Evolutionary conservation across 2,888 invertebrate genomes (phyloP), one percentile per base, ranked within the genome.

Genomic region (Timandra comae): DNA sequence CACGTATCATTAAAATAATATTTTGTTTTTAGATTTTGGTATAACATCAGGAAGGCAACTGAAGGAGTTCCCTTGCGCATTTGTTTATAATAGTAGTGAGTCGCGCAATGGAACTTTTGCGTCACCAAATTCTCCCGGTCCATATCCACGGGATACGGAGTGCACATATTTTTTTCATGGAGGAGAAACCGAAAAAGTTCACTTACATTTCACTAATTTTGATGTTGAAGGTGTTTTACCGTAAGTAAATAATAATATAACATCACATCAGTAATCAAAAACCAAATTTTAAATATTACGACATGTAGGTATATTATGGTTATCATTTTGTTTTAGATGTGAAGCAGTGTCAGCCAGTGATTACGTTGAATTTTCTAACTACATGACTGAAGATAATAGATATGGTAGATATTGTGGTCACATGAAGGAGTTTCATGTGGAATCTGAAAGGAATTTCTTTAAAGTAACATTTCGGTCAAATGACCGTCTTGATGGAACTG

Each of bases 301-400:
- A n/a, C n/a, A n/a, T n/a, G n/a, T n/a, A n/a, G n/a, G n/a, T n/a
- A n/a, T n/a, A n/a, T n/a, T n/a, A n/a, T n/a, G n/a, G n/a, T n/a
- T n/a, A n/a, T n/a, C n/a, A n/a, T n/a, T n/a, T n/a, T n/a, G 25
- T 38, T 87, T 76, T 86, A 98, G 98, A 47, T 99, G 98, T 70
- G 94, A 95, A 60, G 93, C 94, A 36, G 89, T 91, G 27, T 94
- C 97, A 2, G 95, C 96, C 25, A 98, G 97, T 63, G 99, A 99
- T 78, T 98, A 93, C 77, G 94, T 99, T 31, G 96, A 98, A 73
- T 97, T 99, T 80, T 97, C 97, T 27, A 99, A 98, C 86, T 96
- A 93, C 69, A 91, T 94, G 88, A 91, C 94, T 43, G 90, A 92
- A 51, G 98, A 99, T 81, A 89, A 94, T 61, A 96, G 96, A 73